A percentile compares a stretch with the other conserved stretches of the same genome.
These are phyloP conservation scores for Neodiprion pinetum DNA, from an alignment of 1,140 invertebrate species.

Conservation along the genomic window DNA sequence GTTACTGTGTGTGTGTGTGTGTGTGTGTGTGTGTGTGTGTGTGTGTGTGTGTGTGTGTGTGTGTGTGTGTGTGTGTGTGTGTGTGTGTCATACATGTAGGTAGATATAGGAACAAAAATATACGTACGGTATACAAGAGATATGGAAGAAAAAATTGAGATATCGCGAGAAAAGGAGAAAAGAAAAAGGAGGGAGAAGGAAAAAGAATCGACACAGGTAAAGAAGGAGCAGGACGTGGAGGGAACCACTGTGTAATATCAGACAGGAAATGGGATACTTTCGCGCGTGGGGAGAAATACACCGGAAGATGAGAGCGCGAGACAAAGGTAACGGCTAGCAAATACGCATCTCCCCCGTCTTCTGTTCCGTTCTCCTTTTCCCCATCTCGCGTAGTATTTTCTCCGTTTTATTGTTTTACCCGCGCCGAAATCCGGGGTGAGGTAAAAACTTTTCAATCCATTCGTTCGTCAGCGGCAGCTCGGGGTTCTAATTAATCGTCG, in stretches of 20 bases:
- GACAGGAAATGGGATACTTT: constrained; percentile 7
- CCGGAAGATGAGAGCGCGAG: not conserved
- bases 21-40: too few species aligned
- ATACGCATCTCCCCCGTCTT: not conserved
- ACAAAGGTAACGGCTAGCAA: not conserved
- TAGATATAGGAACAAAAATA: too few species aligned
- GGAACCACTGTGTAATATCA: not conserved
- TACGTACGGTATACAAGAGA: too few species aligned
- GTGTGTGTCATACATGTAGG: too few species aligned
- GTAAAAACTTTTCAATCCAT: not conserved
- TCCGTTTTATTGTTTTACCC: not conserved
- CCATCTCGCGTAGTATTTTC: not conserved
- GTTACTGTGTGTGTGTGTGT: too few species aligned
- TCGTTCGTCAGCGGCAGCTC: not conserved
- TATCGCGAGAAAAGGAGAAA: too few species aligned
- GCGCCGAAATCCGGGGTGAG: not conserved
- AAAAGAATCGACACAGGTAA: not conserved
- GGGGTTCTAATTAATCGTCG: too few species aligned
- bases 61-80: too few species aligned
- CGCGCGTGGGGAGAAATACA: constrained; percentile 1
- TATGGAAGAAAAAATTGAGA: too few species aligned
- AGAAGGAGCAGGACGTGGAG: not conserved
- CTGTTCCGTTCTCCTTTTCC: not conserved
- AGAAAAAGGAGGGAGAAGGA: not conserved
- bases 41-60: too few species aligned